Evolutionary conservation across 2,113 vertebrate species (phyloP).

Genomic region (Xenotilapia leptura): DNA sequence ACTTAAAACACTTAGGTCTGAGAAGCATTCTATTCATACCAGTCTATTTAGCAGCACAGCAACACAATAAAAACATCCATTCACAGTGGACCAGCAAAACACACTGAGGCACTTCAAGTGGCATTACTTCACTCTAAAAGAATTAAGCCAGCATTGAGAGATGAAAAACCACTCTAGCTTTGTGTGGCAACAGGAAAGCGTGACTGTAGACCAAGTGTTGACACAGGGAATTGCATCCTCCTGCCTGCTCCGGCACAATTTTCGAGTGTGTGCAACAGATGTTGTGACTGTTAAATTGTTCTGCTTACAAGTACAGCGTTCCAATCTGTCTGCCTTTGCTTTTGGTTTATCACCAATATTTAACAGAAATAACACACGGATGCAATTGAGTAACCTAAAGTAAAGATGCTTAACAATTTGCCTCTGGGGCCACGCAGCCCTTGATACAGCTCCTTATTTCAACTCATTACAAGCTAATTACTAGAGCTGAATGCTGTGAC

Average conservation of each 20-base stretch:
- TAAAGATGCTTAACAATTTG: not conserved
- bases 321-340: not conserved
- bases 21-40: conserved; percentile 51
- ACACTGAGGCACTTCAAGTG: conserved; percentile 8
- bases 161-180: not conserved
- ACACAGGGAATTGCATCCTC: not conserved
- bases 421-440: not conserved
- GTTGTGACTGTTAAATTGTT: not conserved
- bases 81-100: conserved; percentile 14
- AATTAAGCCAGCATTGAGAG: conserved; percentile 14
- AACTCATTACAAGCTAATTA: conserved; percentile 53
- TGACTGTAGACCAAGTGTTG: not conserved
- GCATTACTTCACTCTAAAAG: conserved; percentile 27
- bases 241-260: not conserved
- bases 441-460: conserved; percentile 6
- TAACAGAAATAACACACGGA: conserved; percentile 4
- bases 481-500: conserved; percentile 15
- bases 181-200: not conserved
- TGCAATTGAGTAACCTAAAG: not conserved
- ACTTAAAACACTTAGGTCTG: not conserved
- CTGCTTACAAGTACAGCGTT: not conserved
- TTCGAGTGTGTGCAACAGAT: conserved; percentile 19
- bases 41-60: conserved; percentile 30
- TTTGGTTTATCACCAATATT: not conserved
- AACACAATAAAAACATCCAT: conserved; percentile 12